Conservation (phyloP, 2,888 invertebrate species). For the Pterobdella sp. region DNA sequence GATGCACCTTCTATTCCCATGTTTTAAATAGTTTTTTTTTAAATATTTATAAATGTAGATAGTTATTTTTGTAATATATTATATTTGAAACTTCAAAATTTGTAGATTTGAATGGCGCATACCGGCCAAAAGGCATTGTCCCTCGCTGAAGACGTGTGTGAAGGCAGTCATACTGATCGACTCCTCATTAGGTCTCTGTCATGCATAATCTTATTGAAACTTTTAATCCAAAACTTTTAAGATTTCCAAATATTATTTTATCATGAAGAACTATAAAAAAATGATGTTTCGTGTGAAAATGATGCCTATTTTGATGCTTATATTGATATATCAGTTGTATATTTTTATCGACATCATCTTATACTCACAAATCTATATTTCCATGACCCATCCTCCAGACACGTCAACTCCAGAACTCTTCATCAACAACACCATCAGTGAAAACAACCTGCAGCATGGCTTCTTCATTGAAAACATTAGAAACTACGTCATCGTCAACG, state of each 20-base stretch:
- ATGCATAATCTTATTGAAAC: neutral
- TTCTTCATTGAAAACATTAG: slow-evolving; percentile 82
- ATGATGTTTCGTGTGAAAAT: neutral
- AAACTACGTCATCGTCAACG: slow-evolving; percentile 76
- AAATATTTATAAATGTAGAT: too few species aligned
- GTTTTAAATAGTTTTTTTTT: too few species aligned
- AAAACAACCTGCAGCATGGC: slow-evolving; percentile 88
- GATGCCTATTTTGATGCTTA: neutral
- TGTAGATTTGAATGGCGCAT: slow-evolving; percentile 7
- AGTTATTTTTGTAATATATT: too few species aligned
- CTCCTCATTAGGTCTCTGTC: slow-evolving; percentile 60
- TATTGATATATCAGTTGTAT: neutral
- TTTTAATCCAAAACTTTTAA: too few species aligned
- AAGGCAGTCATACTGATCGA: slow-evolving; percentile 72
- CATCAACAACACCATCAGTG: slow-evolving; percentile 72
- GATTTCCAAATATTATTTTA: too few species aligned
- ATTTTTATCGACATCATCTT: neutral
- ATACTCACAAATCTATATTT: neutral
- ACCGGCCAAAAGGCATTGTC: slow-evolving; percentile 52
- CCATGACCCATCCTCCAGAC: slow-evolving; percentile 11
- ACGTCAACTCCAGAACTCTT: slow-evolving; percentile 49
- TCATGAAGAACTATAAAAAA: too few species aligned
- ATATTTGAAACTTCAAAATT: too few species aligned
- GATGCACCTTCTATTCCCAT: too few species aligned
- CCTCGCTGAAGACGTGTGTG: slow-evolving; percentile 63